Percentiles rank a stretch among this genome's conserved stretches.
These are phyloP conservation scores for Ellobius talpinus DNA, from an alignment of 2,113 vertebrate species.

Conservation along the genomic window DNA sequence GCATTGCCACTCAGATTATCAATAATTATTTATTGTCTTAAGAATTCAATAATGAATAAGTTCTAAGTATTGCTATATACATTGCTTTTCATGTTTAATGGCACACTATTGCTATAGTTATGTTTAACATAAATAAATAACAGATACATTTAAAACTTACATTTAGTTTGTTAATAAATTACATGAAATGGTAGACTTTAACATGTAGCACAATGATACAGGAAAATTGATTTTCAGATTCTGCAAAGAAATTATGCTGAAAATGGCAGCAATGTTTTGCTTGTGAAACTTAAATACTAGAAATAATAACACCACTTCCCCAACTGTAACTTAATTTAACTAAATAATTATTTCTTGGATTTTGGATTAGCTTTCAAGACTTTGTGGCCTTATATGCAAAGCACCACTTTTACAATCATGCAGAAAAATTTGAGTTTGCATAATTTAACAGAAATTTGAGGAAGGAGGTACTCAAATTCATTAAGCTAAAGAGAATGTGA, in stretches of 20 bases:
- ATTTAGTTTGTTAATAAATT: background rate
- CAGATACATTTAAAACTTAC: background rate
- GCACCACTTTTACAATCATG: background rate
- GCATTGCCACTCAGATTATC: background rate
- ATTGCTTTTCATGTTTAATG: background rate
- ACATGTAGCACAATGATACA: background rate
- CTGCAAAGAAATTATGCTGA: slow-evolving; percentile 37
- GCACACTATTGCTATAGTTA: background rate
- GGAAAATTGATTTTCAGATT: slow-evolving; percentile 41
- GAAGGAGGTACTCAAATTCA: background rate
- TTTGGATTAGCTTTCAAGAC: background rate
- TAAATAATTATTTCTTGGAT: background rate
- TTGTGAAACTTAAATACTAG: background rate
- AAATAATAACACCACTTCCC: background rate
- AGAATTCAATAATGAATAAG: background rate
- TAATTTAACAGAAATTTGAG: background rate
- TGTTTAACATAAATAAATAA: background rate
- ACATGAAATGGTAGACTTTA: background rate
- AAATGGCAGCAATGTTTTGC: slow-evolving; percentile 19
- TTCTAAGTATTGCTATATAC: background rate
- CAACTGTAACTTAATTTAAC: background rate
- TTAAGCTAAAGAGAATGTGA: slow-evolving; percentile 23
- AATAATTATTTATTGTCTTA: background rate
- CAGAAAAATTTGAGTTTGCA: background rate
- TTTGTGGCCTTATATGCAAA: background rate